A percentile compares a stretch with the other conserved stretches of the same genome.
phyloP scores from a whole-genome alignment of 2,888 invertebrate species.

The Hedychridium roseum region DNA sequence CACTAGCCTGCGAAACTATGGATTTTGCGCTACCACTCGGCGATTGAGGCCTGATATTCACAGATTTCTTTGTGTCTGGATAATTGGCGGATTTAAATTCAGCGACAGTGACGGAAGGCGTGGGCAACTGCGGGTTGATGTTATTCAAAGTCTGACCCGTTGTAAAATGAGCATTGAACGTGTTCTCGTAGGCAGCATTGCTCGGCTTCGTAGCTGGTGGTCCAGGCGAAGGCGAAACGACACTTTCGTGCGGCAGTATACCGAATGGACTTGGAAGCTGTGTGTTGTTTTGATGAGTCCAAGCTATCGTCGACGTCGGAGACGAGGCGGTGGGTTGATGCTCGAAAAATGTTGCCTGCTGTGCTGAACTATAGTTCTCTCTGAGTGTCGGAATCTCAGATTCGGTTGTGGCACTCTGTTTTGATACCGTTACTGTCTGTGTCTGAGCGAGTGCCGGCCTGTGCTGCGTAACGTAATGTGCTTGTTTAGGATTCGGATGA shows the following conservation, averaged over 20 bases:
- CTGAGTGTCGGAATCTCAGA: conserved; percentile 68
- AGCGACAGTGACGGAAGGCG: conserved; percentile 60
- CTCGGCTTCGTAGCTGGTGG: conserved; percentile 68
- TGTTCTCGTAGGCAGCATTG: conserved; percentile 70
- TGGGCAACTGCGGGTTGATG: conserved; percentile 71
- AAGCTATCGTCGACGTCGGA: conserved; percentile 68
- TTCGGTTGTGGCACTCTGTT: conserved; percentile 66
- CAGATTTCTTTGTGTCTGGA: conserved; percentile 65
- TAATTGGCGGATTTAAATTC: conserved; percentile 51
- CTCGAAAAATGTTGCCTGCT: conserved; percentile 74
- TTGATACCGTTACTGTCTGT: conserved; percentile 54
- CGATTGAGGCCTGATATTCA: conserved; percentile 64
- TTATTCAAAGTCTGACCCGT: conserved; percentile 74
- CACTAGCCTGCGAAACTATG: conserved; percentile 65
- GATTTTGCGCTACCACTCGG: conserved; percentile 65
- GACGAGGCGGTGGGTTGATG: conserved; percentile 67
- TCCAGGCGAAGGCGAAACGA: conserved; percentile 73
- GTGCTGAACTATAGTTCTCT: conserved; percentile 69
- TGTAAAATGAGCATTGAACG: conserved; percentile 75
- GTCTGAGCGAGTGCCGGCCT: conserved; percentile 71
- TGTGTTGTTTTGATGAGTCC: conserved; percentile 74
- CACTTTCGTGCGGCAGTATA: conserved; percentile 80
- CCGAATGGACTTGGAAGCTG: conserved; percentile 79
- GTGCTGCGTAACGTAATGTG: conserved; percentile 78
- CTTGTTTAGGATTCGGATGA: conserved; percentile 76